Evolutionary conservation across 2,797 vertebrate genomes (phyloP), one percentile per base, ranked within the genome.

Genomic region (Oreochromis mossambicus): DNA sequence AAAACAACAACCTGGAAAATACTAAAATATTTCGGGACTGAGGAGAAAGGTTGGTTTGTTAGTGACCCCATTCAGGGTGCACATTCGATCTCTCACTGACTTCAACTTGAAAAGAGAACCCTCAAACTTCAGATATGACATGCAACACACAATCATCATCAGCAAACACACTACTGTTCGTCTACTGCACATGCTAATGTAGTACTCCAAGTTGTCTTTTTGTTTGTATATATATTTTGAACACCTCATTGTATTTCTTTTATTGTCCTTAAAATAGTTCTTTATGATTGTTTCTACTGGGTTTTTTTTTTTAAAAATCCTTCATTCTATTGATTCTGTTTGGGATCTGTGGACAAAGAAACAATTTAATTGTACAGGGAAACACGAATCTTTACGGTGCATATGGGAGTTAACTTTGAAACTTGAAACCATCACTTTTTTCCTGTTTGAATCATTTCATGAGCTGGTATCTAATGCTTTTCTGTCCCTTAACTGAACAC

Each of bases 261-360:
- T 29, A 56, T 29, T 56, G 55, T 32, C 55, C 26, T 2, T 56
- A 32, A 56, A 26, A 56, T 32, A 32, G 26, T 6, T 56, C 26
- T 56, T 56, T 17, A 56, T 32, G 26, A 56, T 56, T 56, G 55
- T 32, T 56, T 56, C 55, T 56, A 17, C 8, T 56, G 14, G n/a
- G n/a, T n/a, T 5, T 54, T 13, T 0, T 24, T 6, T 7, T n/a
- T 3, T 3, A 26, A 26, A 1, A 26, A 29, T 56, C 7, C 54
- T 29, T 56, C 54, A 56, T 56, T 56, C 5, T 29, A 56, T 56
- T 0, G 0, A 58, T 58, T 58, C 26, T 58, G 15, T 58, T 58
- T 58, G 55, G 29, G 8, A 58, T 58, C 26, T 58, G 55, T 58
- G 26, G 26, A 58, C 26, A 58, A 32, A 58, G 55, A 58, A 58